Conservation (phyloP, 2,888 invertebrate genomes). For the Nasonia oneida region DNA sequence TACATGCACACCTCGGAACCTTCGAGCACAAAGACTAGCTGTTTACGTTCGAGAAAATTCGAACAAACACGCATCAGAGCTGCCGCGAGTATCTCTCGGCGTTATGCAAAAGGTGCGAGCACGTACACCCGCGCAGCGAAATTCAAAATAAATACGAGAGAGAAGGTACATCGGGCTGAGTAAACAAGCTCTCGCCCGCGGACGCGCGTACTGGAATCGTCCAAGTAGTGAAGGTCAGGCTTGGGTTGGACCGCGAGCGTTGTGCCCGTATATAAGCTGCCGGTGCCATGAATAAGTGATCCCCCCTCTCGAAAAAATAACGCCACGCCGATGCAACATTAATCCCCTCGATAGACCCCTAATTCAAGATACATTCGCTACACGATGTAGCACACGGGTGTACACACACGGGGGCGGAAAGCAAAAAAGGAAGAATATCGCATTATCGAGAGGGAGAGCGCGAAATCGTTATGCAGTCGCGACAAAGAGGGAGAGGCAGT, state of each 20-base stretch:
- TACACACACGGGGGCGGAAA: not conserved
- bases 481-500: not conserved
- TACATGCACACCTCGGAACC: not conserved
- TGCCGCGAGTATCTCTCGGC: not conserved
- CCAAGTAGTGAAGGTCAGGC: conserved; percentile 50
- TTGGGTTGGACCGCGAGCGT: conserved; percentile 31
- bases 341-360: not conserved
- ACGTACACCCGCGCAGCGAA: no score
- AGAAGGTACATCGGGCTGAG: not conserved
- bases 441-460: conserved; percentile 25
- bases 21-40: not conserved
- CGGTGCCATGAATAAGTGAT: not conserved
- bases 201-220: not conserved
- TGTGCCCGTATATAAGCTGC: not conserved
- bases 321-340: no score
- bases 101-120: no score
- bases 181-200: not conserved
- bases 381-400: not conserved
- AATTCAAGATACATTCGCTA: not conserved
- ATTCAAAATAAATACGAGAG: not conserved
- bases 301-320: not conserved
- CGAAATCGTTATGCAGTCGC: conserved; percentile 15
- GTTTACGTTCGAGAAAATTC: not conserved
- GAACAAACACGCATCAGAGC: not conserved
- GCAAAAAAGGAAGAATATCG: not conserved